phyloP scores from a whole-genome alignment of 2,888 invertebrate species.

The Drosophila helvetica region DNA sequence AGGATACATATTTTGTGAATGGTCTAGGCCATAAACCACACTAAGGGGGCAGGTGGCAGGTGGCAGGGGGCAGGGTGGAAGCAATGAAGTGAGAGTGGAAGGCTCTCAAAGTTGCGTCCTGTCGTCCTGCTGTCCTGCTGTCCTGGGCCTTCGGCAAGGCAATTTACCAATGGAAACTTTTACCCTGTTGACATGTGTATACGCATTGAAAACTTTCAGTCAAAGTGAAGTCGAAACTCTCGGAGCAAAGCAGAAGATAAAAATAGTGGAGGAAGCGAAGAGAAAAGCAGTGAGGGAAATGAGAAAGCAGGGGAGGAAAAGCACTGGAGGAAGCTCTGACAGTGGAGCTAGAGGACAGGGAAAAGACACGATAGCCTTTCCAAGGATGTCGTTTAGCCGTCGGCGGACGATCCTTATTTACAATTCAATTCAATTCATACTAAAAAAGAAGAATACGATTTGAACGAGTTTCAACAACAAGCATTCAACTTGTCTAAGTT shows the following conservation, averaged over 20 bases:
- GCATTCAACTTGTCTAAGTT: no score
- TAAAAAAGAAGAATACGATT: no score
- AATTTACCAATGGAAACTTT: slow-evolving; percentile 44
- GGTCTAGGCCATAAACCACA: slow-evolving; percentile 24
- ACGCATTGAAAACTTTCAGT: slow-evolving; percentile 52
- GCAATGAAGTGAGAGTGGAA: no score
- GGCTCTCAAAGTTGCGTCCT: slow-evolving; percentile 6
- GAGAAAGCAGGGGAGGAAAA: not conserved
- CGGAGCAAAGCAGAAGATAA: not conserved
- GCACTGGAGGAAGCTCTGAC: no score
- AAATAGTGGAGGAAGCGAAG: not conserved
- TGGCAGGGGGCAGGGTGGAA: slow-evolving; percentile 3
- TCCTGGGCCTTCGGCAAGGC: slow-evolving; percentile 38
- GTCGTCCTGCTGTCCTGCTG: not conserved
- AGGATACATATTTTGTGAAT: slow-evolving; percentile 35
- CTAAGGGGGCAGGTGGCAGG: slow-evolving; percentile 2
- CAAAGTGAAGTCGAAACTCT: slow-evolving; percentile 38
- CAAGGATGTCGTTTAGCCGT: not conserved
- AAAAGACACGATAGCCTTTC: not conserved
- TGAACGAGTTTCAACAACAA: no score
- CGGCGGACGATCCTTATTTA: no score
- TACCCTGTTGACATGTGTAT: slow-evolving; percentile 38
- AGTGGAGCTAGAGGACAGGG: not conserved
- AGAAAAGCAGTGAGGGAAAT: not conserved
- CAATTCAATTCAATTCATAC: no score